Evolutionary conservation across 1,140 invertebrate genomes (phyloP).

Genomic region (Panulirus ornatus): DNA sequence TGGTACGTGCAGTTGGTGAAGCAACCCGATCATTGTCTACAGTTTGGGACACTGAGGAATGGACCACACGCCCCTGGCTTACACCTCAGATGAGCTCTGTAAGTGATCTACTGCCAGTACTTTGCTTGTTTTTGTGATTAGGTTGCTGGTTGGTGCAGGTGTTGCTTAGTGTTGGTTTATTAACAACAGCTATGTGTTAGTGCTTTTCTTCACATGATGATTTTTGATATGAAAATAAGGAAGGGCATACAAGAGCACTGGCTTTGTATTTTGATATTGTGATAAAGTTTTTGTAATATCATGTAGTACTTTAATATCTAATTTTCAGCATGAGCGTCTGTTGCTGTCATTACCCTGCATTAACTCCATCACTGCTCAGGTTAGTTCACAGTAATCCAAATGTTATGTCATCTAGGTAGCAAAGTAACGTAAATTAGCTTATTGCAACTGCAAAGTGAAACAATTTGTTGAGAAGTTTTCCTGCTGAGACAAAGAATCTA

Average conservation of each 20-base stretch:
- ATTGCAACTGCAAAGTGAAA: too few relatives aligned
- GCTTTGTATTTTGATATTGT: neutral
- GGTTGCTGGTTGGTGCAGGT: neutral
- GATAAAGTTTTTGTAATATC: neutral
- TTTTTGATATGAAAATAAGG: neutral
- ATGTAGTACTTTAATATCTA: neutral
- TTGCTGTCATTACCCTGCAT: constrained; percentile 49
- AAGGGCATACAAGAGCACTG: neutral
- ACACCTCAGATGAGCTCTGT: constrained; percentile 60
- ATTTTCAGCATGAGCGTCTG: constrained; percentile 38
- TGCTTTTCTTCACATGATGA: neutral
- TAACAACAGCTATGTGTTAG: neutral
- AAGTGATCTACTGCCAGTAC: neutral
- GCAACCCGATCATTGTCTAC: neutral
- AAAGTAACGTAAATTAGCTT: too few relatives aligned
- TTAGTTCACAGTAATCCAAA: too few relatives aligned
- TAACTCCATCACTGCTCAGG: constrained; percentile 45
- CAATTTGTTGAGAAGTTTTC: too few relatives aligned
- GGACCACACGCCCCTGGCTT: constrained; percentile 51
- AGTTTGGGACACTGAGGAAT: constrained; percentile 50
- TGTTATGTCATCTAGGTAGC: too few relatives aligned
- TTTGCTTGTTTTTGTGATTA: neutral
- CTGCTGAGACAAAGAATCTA: too few relatives aligned
- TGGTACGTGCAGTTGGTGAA: constrained; percentile 30
- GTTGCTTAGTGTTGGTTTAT: neutral